phyloP scores from a whole-genome alignment of 2,797 vertebrate genomes.

The Acipenser ruthenus region DNA sequence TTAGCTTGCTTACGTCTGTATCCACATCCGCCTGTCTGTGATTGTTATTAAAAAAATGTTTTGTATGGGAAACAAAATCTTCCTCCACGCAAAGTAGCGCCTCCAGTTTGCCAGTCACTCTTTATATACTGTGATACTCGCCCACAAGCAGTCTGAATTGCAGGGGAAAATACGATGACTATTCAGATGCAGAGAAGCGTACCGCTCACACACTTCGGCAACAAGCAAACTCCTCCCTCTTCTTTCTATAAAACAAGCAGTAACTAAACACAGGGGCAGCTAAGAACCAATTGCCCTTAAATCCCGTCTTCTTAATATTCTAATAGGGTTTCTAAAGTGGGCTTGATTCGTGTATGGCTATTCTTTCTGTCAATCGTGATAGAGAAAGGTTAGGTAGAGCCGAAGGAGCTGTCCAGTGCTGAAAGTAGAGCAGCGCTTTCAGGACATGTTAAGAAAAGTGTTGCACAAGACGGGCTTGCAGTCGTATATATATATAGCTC shows the following conservation, averaged over 20 bases:
- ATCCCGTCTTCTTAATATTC: slow-evolving; percentile 38
- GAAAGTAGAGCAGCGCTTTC: slow-evolving; percentile 29
- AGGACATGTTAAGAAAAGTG: no score
- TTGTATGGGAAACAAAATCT: slow-evolving; percentile 29
- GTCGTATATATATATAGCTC: no score
- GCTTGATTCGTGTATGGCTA: slow-evolving; percentile 52
- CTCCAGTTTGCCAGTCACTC: slow-evolving; percentile 30
- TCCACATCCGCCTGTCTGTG: slow-evolving; percentile 28
- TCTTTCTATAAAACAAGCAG: slow-evolving; percentile 39
- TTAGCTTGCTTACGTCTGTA: slow-evolving; percentile 55
- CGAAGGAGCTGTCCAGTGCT: slow-evolving; percentile 58
- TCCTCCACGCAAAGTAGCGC: slow-evolving; percentile 23
- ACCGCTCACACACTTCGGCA: slow-evolving; percentile 43
- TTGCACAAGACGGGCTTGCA: no score
- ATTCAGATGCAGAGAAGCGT: slow-evolving; percentile 33
- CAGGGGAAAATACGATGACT: slow-evolving; percentile 28
- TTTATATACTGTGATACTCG: slow-evolving; percentile 32
- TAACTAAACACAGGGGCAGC: slow-evolving; percentile 43
- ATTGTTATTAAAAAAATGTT: slow-evolving; percentile 36
- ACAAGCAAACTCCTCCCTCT: slow-evolving; percentile 58
- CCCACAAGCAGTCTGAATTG: slow-evolving; percentile 32
- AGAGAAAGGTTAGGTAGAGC: slow-evolving; percentile 39
- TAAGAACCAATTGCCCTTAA: slow-evolving; percentile 32
- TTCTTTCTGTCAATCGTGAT: slow-evolving; percentile 53
- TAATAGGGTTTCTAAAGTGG: slow-evolving; percentile 51